These are phyloP conservation scores for Andrena haemorrhoa DNA, from an alignment of 2,888 invertebrate species.

Conservation along the genomic window DNA sequence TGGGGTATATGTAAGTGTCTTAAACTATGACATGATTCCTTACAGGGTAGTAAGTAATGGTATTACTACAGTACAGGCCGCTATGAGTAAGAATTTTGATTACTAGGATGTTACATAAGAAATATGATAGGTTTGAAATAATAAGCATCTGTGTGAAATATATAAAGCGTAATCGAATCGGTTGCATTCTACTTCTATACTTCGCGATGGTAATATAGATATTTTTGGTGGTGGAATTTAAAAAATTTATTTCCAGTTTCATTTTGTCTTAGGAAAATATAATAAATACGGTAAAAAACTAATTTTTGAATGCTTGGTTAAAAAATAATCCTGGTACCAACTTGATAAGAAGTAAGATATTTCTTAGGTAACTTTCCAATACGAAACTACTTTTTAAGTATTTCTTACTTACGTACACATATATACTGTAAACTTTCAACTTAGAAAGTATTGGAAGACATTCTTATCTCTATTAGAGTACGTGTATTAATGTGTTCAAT, in stretches of 20 bases:
- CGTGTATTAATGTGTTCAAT: not conserved
- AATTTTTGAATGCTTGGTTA: no score
- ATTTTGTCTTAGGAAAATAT: not conserved
- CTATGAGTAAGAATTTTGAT: constrained; percentile 5
- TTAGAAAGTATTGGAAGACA: constrained; percentile 37
- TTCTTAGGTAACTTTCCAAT: not conserved
- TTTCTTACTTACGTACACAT: not conserved
- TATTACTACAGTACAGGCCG: constrained; percentile 37
- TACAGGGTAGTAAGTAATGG: constrained; percentile 6
- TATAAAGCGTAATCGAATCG: not conserved
- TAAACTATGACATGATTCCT: constrained; percentile 23
- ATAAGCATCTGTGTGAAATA: not conserved
- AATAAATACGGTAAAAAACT: not conserved
- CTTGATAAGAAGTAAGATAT: not conserved
- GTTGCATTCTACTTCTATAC: not conserved
- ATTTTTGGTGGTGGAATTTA: not conserved
- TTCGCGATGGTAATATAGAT: no score
- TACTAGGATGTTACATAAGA: constrained; percentile 24
- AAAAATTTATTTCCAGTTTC: not conserved
- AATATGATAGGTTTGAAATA: constrained; percentile 10
- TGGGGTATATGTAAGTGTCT: constrained; percentile 38
- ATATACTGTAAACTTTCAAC: not conserved
- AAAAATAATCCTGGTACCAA: not conserved
- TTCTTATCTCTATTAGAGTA: not conserved
- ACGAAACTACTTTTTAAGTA: constrained; percentile 26